Base-by-base conservation (phyloP, 1,140 invertebrate species). In the Trachymyrmex cornetzi region DNA sequence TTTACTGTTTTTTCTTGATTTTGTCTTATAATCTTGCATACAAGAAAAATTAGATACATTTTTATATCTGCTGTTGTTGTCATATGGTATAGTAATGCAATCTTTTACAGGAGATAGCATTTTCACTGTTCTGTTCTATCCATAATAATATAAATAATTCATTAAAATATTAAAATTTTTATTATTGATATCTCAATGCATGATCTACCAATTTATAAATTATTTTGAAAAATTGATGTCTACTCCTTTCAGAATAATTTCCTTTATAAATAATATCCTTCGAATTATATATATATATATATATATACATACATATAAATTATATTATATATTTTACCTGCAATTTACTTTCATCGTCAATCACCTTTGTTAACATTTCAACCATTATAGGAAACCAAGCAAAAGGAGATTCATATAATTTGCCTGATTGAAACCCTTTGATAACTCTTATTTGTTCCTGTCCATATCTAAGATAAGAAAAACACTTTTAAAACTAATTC, bases 311-410 rank as follows among this genome's bases (percentile, higher is more conserved):
- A 24, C 4, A 50, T 24, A 16, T 24, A 71, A 55, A n/a, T 55
- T 55, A 55, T 55, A 55, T 55, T n/a, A 24, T 50, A 48, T 71
- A 50, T 27, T 53, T 72, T 30, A 72, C 69, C 69, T 72, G 48
- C 30, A 72, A 55, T 82, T 27, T 75, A 22, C 66, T 71, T 27
- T 91, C 86, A 11, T 92, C 87, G 0, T 53, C 44, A 16, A 93
- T 92, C n/a, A 84, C 90, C 55, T 92, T 88, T 12, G 64, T 50
- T 22, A 94, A 67, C 93, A 94, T 94, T 14, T 88, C 85, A 67
- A 90, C 85, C 16, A 93, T 77, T 67, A 93, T 80, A 12, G 89
- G 75, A 63, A 92, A 92, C 92, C 93, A 93, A n/a, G 82, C 24
- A 11, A 91, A 53, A 57, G 87, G 64, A 6, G 92, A 92, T 66